Evolutionary conservation across 2,797 vertebrate species (phyloP).

Genomic region (Stomatorhinus walkeri): DNA sequence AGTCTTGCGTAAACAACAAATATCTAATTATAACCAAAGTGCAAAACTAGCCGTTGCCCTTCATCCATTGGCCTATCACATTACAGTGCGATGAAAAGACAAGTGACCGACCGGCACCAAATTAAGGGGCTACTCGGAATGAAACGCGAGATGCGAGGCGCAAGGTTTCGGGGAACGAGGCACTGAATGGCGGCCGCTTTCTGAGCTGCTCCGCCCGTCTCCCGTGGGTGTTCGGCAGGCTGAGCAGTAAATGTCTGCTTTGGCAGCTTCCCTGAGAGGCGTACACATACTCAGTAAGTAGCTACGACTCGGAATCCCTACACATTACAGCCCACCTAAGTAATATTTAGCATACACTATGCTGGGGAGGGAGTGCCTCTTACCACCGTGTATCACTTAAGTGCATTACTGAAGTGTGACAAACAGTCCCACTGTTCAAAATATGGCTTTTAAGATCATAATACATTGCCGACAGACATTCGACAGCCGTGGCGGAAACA

Average conservation of each 20-base stretch:
- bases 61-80: not conserved
- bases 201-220: slow-evolving; percentile 39
- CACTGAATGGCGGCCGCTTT: slow-evolving; percentile 53
- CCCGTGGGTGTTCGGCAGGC: slow-evolving; percentile 64
- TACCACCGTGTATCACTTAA: not conserved
- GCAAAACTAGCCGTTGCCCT: not conserved
- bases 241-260: slow-evolving; percentile 55
- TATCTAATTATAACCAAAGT: slow-evolving; percentile 1
- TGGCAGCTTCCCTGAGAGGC: slow-evolving; percentile 39
- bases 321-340: slow-evolving; percentile 45
- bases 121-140: not conserved
- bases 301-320: slow-evolving; percentile 39
- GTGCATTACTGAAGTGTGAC: not conserved
- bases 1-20: not conserved
- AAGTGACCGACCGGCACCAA: slow-evolving; percentile 1
- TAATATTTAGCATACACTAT: slow-evolving; percentile 43
- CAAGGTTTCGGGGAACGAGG: slow-evolving; percentile 36
- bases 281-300: slow-evolving; percentile 50
- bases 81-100: not conserved
- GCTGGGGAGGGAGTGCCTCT: not conserved
- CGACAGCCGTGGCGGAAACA: not conserved
- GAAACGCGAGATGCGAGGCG: slow-evolving; percentile 12
- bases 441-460: not conserved
- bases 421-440: not conserved
- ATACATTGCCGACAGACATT: not conserved